These are phyloP conservation scores for Beaufortia kweichowensis DNA, from an alignment of 2,113 vertebrate species.

Conservation along the genomic window DNA sequence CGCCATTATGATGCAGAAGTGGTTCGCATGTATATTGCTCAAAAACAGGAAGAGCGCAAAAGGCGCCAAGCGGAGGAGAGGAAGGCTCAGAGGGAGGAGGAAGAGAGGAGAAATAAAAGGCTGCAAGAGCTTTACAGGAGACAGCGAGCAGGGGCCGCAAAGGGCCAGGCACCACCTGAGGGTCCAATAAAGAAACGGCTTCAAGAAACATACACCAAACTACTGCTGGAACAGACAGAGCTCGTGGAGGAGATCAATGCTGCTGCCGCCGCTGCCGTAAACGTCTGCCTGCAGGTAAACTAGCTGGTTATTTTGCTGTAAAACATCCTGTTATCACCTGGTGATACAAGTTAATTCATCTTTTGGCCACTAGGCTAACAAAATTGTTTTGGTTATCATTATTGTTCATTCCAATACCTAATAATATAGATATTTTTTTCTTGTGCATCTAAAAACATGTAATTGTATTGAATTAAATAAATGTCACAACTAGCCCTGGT, in stretches of 20 bases:
- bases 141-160: constrained; percentile 79
- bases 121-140: constrained; percentile 93
- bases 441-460: too few relatives aligned
- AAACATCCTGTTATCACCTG: too few relatives aligned
- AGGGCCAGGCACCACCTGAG: constrained; percentile 68
- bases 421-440: too few relatives aligned
- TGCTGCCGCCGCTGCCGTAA: constrained; percentile 2
- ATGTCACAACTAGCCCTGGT: background rate
- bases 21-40: constrained; percentile 88
- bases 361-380: too few relatives aligned
- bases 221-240: constrained; percentile 77
- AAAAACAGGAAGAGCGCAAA: constrained; percentile 90
- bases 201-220: constrained; percentile 85
- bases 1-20: constrained; percentile 90
- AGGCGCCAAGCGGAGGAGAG: constrained; percentile 87
- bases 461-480: too few relatives aligned
- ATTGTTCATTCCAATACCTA: too few relatives aligned
- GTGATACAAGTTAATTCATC: too few relatives aligned
- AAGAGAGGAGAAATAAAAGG: constrained; percentile 74
- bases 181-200: constrained; percentile 69
- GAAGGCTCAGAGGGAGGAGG: constrained; percentile 81
- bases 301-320: too few relatives aligned
- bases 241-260: constrained; percentile 71
- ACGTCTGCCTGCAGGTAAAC: constrained; percentile 37
- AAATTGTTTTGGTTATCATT: too few relatives aligned